These are phyloP conservation scores for Dendrolimus pini DNA, from an alignment of 2,888 invertebrate species.

Conservation along the genomic window DNA sequence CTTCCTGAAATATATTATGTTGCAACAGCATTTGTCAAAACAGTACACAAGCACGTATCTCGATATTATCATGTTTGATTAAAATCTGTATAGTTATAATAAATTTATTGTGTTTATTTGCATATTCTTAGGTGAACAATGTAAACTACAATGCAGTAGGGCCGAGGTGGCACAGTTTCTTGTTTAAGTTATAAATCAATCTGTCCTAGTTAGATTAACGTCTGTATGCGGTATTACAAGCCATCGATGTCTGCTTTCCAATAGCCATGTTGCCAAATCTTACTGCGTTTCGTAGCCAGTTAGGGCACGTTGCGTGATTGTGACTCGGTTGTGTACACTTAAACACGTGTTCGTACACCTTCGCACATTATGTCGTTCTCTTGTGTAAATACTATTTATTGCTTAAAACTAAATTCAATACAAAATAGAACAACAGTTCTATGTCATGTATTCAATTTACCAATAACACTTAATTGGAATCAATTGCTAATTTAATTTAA, in stretches of 20 bases:
- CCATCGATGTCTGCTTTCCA: constrained; percentile 58
- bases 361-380: neutral
- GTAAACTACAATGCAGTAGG: constrained; percentile 55
- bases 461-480: no score
- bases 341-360: constrained; percentile 23
- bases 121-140: constrained; percentile 29
- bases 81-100: no score
- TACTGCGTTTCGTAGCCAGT: constrained; percentile 32
- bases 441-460: no score
- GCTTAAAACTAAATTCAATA: no score
- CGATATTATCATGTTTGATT: no score
- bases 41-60: no score
- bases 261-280: constrained; percentile 54
- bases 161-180: constrained; percentile 71
- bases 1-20: constrained; percentile 13
- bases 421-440: no score
- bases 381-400: neutral
- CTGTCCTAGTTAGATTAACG: constrained; percentile 65
- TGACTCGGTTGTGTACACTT: constrained; percentile 27
- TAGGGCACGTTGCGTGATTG: constrained; percentile 26
- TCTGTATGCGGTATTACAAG: constrained; percentile 46
- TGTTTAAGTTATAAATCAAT: constrained; percentile 68
- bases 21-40: no score
- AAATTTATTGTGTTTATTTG: no score
- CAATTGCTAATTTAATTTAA: no score